Conservation (phyloP, 2,888 invertebrate species). For the Cheilosia variabilis region DNA sequence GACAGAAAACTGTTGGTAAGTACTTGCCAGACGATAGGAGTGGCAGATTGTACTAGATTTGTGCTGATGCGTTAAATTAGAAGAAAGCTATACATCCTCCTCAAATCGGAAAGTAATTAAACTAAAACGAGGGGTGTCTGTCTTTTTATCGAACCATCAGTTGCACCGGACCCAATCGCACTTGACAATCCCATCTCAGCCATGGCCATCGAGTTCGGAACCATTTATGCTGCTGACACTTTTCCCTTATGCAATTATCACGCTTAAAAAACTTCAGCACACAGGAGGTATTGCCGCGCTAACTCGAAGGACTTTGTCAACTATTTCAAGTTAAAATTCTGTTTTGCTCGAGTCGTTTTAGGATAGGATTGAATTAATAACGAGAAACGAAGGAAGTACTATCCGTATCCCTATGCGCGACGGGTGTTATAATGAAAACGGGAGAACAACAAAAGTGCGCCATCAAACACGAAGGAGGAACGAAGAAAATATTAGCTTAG, state of each 20-base stretch:
- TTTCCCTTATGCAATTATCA: conserved; percentile 57
- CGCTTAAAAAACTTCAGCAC: conserved; percentile 25
- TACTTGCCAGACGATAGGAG: conserved; percentile 31
- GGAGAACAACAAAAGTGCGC: conserved; percentile 51
- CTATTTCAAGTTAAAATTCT: conserved; percentile 54
- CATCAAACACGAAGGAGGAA: conserved; percentile 38
- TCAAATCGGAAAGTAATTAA: conserved; percentile 11
- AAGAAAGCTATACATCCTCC: background rate
- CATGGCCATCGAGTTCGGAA: conserved; percentile 39
- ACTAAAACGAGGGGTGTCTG: background rate
- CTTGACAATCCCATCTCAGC: conserved; percentile 34
- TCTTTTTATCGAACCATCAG: background rate
- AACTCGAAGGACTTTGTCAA: conserved; percentile 34
- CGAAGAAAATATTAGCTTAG: conserved; percentile 56
- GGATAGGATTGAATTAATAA: conserved; percentile 54
- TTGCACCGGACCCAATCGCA: conserved; percentile 10
- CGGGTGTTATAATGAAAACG: conserved; percentile 54
- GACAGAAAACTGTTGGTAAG: conserved; percentile 32
- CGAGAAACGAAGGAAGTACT: background rate
- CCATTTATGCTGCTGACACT: conserved; percentile 61
- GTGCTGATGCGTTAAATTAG: conserved; percentile 45
- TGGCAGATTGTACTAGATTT: conserved; percentile 3
- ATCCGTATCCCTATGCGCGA: background rate
- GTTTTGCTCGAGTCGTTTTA: conserved; percentile 43
- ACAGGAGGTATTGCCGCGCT: background rate